Percentiles rank a stretch among this genome's conserved stretches.
Evolutionary conservation across 2,797 vertebrate genomes (phyloP).

Genomic region (Holocentrus rufus): DNA sequence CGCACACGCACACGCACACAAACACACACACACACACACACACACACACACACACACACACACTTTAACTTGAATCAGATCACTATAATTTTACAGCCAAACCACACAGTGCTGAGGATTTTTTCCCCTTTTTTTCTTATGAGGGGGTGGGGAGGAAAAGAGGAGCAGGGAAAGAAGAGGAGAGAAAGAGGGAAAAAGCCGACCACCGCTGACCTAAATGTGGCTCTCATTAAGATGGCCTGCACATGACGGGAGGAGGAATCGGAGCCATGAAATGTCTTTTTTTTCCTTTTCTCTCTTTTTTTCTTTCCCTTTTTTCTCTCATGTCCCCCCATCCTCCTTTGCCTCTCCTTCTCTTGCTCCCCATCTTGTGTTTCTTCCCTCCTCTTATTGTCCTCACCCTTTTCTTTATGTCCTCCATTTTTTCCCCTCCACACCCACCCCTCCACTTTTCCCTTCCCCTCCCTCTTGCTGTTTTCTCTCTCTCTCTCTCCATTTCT

Average conservation of each 20-base stretch:
- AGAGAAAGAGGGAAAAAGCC: constrained; percentile 29
- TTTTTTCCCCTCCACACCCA: constrained; percentile 10
- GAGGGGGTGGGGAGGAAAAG: constrained; percentile 11
- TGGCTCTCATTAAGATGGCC: constrained; percentile 77
- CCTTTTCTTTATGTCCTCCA: constrained; percentile 17
- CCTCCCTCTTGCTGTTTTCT: constrained; percentile 12
- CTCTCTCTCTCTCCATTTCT: neutral
- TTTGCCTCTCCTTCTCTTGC: constrained; percentile 5
- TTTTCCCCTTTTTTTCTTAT: constrained; percentile 39
- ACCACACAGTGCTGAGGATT: constrained; percentile 41
- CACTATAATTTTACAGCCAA: constrained; percentile 54
- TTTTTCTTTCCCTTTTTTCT: neutral
- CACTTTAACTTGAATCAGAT: constrained; percentile 38
- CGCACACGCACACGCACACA: too few species aligned
- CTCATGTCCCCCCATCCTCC: neutral
- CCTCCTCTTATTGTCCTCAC: constrained; percentile 4
- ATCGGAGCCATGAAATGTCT: constrained; percentile 51
- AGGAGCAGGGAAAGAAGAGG: constrained; percentile 12
- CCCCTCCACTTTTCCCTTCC: neutral
- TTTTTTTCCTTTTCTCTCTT: constrained; percentile 28
- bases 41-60: too few species aligned
- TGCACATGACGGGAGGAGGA: constrained; percentile 54
- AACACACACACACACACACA: too few species aligned
- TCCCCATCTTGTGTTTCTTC: neutral
- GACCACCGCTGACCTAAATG: constrained; percentile 66